phyloP scores from a whole-genome alignment of 2,113 vertebrate species.

The Erinaceus europaeus region DNA sequence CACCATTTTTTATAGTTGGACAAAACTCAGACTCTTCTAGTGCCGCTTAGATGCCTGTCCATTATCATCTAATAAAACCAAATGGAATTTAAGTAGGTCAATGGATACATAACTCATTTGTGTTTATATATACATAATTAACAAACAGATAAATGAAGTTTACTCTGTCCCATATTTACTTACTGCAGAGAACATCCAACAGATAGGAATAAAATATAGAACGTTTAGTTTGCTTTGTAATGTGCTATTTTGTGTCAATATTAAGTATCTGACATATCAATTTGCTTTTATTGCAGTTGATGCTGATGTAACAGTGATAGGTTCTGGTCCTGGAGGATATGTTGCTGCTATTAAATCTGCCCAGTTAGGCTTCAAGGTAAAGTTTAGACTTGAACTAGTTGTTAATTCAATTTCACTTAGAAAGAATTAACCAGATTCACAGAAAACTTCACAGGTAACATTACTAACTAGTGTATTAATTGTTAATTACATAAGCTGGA shows the following conservation, averaged over 20 bases:
- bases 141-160: conserved; percentile 36
- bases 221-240: neutral
- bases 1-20: too few relatives aligned
- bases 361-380: conserved; percentile 97
- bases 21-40: too few relatives aligned
- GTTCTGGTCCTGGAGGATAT: conserved; percentile 97
- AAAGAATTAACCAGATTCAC: neutral
- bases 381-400: neutral
- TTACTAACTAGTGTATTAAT: neutral
- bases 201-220: conserved; percentile 21
- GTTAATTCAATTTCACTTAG: neutral
- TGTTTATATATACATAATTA: conserved; percentile 8
- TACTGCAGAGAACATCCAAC: neutral
- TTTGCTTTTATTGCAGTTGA: conserved; percentile 86
- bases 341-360: conserved; percentile 98
- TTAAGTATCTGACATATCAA: too few relatives aligned
- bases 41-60: neutral
- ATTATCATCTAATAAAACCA: neutral
- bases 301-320: conserved; percentile 95
- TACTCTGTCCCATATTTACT: conserved; percentile 1
- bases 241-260: conserved; percentile 16
- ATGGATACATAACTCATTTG: neutral
- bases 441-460: conserved; percentile 6
- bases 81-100: neutral
- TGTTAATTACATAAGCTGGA: conserved; percentile 20